These are phyloP conservation scores for Psephotus haematonotus DNA, from an alignment of 2,113 vertebrate genomes.

Conservation along the genomic window DNA sequence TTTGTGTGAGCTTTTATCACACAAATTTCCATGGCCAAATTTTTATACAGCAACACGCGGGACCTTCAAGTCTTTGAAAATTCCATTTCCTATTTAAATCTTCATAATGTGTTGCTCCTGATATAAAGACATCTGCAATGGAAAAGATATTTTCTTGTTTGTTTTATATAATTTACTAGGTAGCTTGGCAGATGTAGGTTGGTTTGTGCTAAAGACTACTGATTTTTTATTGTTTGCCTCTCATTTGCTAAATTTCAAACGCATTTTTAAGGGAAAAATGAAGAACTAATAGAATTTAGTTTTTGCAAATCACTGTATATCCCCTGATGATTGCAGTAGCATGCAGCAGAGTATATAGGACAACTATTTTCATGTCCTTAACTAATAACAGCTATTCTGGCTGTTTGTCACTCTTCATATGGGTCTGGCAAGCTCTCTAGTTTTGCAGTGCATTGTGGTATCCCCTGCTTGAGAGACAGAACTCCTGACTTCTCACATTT, in stretches of 20 bases:
- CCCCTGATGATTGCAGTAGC: neutral
- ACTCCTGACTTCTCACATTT: neutral
- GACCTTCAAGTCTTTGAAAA: neutral
- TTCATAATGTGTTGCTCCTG: neutral
- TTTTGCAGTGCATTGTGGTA: neutral
- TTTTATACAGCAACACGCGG: neutral
- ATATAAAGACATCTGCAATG: neutral
- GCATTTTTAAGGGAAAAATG: neutral
- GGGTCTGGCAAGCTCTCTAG: neutral
- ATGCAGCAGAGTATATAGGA: neutral
- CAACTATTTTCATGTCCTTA: constrained; percentile 20
- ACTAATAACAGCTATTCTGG: neutral
- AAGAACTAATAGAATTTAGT: neutral
- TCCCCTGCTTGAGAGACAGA: neutral
- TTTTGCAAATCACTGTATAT: neutral
- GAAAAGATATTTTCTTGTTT: neutral
- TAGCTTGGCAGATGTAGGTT: neutral
- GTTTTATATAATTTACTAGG: neutral
- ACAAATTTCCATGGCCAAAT: neutral
- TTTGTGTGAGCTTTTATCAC: neutral
- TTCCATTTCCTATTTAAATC: neutral
- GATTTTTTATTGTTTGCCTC: neutral
- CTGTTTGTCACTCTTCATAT: neutral
- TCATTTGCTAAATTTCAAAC: neutral
- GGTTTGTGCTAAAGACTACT: neutral